phyloP scores from a whole-genome alignment of 2,888 invertebrate species.

The Tribolium freemani region DNA sequence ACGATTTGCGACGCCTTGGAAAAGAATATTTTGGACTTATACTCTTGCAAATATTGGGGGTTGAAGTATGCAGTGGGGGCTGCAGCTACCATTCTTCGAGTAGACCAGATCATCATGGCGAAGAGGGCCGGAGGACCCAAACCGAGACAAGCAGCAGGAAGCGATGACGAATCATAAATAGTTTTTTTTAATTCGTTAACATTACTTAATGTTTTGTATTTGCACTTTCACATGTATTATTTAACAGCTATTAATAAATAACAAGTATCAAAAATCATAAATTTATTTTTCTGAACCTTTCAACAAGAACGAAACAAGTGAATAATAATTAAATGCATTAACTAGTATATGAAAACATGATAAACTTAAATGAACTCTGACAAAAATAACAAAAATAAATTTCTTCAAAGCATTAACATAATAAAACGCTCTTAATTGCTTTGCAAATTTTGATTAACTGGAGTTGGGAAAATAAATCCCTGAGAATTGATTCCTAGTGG shows the following conservation, averaged over 20 bases:
- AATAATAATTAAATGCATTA: background rate
- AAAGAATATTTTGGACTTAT: conserved; percentile 87
- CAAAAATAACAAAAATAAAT: conserved; percentile 1
- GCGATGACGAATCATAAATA: conserved; percentile 77
- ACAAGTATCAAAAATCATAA: conserved; percentile 3
- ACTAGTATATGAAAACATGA: background rate
- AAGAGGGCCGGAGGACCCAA: conserved; percentile 97
- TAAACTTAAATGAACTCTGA: conserved; percentile 9
- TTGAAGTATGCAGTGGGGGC: conserved; percentile 96
- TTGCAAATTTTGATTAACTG: conserved; percentile 31
- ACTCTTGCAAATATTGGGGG: conserved; percentile 90
- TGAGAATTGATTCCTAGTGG: conserved; percentile 49
- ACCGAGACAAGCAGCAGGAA: conserved; percentile 74
- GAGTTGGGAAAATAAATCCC: conserved; percentile 58
- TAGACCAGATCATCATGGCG: conserved; percentile 99
- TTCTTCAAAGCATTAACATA: background rate
- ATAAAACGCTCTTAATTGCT: conserved; percentile 13
- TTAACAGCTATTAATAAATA: background rate
- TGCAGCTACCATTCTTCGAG: conserved; percentile 91
- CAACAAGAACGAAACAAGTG: background rate
- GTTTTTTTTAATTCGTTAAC: background rate
- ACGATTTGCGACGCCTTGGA: conserved; percentile 82
- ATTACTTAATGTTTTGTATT: conserved; percentile 30
- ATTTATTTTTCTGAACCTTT: background rate
- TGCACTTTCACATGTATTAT: conserved; percentile 6